phyloP scores from a whole-genome alignment of 2,113 vertebrate species.

The Thalassarche chlororhynchos region DNA sequence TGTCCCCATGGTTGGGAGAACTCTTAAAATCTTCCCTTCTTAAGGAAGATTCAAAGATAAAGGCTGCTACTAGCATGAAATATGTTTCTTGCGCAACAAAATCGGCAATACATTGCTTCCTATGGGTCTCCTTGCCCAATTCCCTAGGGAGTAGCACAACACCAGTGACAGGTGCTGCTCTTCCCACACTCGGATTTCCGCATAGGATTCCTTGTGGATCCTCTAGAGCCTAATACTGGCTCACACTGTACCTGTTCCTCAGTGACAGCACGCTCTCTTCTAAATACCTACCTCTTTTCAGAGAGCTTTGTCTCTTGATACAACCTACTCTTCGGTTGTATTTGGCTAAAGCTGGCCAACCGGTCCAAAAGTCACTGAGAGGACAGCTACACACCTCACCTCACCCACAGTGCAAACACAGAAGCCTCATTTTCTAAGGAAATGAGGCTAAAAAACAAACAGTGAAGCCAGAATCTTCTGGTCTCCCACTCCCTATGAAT shows the following conservation, averaged over 20 bases:
- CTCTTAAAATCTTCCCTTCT: background rate
- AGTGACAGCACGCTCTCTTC: background rate
- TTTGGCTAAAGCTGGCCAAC: background rate
- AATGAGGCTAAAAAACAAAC: constrained; percentile 19
- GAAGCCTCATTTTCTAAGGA: background rate
- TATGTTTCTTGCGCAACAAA: background rate
- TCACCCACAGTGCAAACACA: background rate
- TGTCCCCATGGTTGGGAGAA: background rate
- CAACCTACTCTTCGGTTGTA: background rate
- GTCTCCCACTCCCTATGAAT: background rate
- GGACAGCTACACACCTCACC: background rate
- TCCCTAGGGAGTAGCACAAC: background rate
- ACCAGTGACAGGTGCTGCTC: background rate
- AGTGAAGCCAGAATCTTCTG: background rate
- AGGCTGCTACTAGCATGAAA: background rate
- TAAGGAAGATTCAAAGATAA: background rate
- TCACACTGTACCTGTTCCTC: background rate
- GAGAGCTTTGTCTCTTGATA: background rate
- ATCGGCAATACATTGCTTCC: background rate
- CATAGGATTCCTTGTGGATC: background rate
- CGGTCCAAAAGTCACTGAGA: background rate
- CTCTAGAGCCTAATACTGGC: background rate
- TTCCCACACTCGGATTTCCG: background rate
- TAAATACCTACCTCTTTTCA: background rate
- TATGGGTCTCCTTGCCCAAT: background rate